Conservation (phyloP, 2,797 vertebrate genomes). For the Tarsius wallacei region DNA sequence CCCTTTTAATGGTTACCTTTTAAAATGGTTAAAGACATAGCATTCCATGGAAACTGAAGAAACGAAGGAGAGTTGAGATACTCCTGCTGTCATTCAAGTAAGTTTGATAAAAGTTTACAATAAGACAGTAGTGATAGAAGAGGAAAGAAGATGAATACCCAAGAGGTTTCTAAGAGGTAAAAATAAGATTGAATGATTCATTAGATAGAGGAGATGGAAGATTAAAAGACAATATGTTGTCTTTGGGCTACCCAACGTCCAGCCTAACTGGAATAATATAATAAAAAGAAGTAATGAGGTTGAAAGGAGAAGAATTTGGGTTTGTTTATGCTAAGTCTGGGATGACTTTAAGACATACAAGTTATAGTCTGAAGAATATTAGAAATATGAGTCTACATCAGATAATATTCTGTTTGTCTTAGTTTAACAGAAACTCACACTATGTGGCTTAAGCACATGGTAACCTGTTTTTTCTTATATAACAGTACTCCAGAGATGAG, state of each 20-base stretch:
- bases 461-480: slow-evolving; percentile 3
- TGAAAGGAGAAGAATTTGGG: neutral
- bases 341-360: neutral
- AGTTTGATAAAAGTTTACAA: neutral
- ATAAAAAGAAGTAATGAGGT: neutral
- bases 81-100: neutral
- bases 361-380: neutral
- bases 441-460: neutral
- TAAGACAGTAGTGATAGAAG: neutral
- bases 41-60: neutral
- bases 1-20: neutral
- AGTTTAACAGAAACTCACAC: neutral
- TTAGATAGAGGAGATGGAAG: neutral
- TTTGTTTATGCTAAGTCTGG: neutral
- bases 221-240: neutral
- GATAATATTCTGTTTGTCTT: neutral
- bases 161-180: neutral
- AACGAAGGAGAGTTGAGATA: neutral
- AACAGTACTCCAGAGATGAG: neutral
- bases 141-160: neutral
- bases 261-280: neutral
- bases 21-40: neutral
- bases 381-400: neutral
- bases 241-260: neutral
- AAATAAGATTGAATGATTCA: neutral